phyloP scores from a whole-genome alignment of 1,140 invertebrate species.

The Acromyrmex heyeri region DNA sequence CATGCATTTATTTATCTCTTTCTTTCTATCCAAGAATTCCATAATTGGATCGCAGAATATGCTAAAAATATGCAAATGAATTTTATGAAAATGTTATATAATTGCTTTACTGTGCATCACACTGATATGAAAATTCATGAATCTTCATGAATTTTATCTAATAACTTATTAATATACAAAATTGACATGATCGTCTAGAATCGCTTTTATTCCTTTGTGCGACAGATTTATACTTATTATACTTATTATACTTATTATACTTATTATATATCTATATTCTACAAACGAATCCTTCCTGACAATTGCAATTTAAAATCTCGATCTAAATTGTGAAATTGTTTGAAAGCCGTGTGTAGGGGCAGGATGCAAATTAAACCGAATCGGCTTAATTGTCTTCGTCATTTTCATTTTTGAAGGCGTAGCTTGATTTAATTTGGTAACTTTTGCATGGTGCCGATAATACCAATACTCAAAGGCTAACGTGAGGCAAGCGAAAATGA shows the following conservation, averaged over 20 bases:
- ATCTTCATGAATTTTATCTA: constrained; percentile 27
- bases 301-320: constrained; percentile 73
- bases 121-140: constrained; percentile 18
- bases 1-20: not conserved
- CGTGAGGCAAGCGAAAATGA: constrained; percentile 96
- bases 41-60: not conserved
- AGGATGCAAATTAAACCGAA: constrained; percentile 80
- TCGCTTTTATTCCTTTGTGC: constrained; percentile 6
- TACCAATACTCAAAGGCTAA: constrained; percentile 98
- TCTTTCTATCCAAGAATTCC: not conserved
- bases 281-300: not conserved
- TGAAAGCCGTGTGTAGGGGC: constrained; percentile 75
- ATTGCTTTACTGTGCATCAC: not conserved
- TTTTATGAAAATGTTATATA: not conserved
- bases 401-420: constrained; percentile 60
- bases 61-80: constrained; percentile 18
- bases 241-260: no score
- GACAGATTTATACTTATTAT: constrained; percentile 15
- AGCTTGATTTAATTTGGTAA: constrained; percentile 63
- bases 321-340: constrained; percentile 66
- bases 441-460: constrained; percentile 90
- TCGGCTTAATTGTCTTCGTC: constrained; percentile 67
- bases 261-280: no score
- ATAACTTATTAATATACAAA: constrained; percentile 24
- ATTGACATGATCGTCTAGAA: constrained; percentile 17